Base-by-base conservation (phyloP, 2,797 vertebrate genomes). In the Thalassophryne amazonica region DNA sequence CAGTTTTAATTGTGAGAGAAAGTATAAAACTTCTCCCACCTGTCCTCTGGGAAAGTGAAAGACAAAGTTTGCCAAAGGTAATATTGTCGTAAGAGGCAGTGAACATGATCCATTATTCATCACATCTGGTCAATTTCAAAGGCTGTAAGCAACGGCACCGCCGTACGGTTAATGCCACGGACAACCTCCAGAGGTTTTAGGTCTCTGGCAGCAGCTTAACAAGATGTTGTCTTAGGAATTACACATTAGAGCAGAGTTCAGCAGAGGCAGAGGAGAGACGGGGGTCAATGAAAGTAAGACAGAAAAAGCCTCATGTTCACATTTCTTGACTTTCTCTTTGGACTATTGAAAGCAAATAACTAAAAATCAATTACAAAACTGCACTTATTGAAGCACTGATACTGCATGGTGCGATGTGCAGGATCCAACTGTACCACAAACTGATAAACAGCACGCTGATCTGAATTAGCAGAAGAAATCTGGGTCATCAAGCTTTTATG, bases 41-140 rank as follows among this genome's bases (percentile, higher is more conserved):
- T 70, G 65, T 67, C 66, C 66, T 77, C 50, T 24, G 69, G 65
- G 78, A 75, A 71, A 67, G 48, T 76, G 51, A 16, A 46, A 62
- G 73, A 60, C 24, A 81, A 81, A 77, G 67, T 73, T 81, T 84
- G 69, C 60, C 72, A 73, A 68, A 81, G 73, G 80, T 81, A 77
- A 85, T 72, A 69, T 70, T 84, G 75, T 83, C 63, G 63, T 60
- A 60, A 52, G 47, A 70, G 30, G 39, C 32, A 21, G 41, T 11
- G 45, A 31, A 66, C 50, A 60, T 22, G 5, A 76, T 88, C 46
- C 54, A 83, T 86, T 84, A 88, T 85, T 78, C 69, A 86, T 85
- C 47, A 20, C 62, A 64, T 63, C 62, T 85, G 85, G 81, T 79
- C 83, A 81, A 68, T 85, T 78, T 86, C 80, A 88, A 88, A 83